Evolutionary conservation across 23 tunicate species (phyloP), one percentile per base, ranked within the genome.

Genomic region (Styela clava): DNA sequence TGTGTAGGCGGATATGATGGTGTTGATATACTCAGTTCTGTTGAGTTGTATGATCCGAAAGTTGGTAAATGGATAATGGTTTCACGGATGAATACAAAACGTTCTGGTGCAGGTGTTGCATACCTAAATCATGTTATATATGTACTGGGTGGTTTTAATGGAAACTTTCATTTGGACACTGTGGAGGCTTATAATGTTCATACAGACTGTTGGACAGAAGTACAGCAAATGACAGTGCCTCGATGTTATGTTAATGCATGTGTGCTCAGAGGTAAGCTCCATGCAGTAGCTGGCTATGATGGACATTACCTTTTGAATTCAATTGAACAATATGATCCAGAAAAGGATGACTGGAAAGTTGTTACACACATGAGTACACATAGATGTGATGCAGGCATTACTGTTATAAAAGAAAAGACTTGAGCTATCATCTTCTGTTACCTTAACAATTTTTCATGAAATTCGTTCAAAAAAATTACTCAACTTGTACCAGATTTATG

Each of bases 211-310:
- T 76, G 81, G 81, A 37, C 64, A 16, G 27, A 26, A 16, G 36
- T 76, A 7, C 27, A 29, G 64, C 18, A 36, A 35, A 76, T 76
- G 81, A 34, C 81, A 16, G 81, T 76, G 1, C 81, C 81, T 1
- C 64, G 81, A 35, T 76, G 81, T 36, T 76, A 76, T 52, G 81
- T 76, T 26, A 76, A 52, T 29, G 81, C 81, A 24, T 76, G 81
- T 26, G 52, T 76, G 21, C 27, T 76, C 27, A 51, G 81, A 26
- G 81, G 81, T 9, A 37, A 52, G 29, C 27, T 76, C 0, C 64
- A 76, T 29, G 81, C 81, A n/a, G 81, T 76, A 0, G 81, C 81
- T 36, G 81, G 81, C 12, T 76, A 76, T 28, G 81, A 76, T 76
- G 81, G 81, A 20, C 61, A 76, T 25, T 23, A 25, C 29, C 27